Evolutionary conservation across 1,140 invertebrate species (phyloP).

Genomic region (Cataglyphis hispanica): DNA sequence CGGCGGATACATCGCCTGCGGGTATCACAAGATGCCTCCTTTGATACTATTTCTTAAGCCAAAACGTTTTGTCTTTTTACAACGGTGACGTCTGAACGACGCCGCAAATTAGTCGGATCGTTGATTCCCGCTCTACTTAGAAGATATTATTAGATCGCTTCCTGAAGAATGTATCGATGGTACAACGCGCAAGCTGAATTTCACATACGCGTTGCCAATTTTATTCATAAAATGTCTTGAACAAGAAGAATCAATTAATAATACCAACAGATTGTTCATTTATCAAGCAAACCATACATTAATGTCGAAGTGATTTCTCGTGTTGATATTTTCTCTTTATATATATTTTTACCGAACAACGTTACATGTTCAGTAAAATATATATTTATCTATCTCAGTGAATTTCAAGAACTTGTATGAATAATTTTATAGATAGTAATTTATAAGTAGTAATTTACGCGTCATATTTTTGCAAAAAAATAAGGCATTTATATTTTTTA

Average conservation of each 20-base stretch:
- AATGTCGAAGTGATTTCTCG: not conserved
- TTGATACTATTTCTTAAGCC: slow-evolving; percentile 40
- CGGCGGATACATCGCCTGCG: not conserved
- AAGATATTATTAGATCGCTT: slow-evolving; percentile 46
- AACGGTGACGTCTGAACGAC: slow-evolving; percentile 39
- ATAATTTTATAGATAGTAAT: slow-evolving; percentile 27
- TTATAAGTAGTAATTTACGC: no score
- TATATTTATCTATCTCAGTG: not conserved
- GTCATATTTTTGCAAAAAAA: not conserved
- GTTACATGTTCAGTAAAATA: not conserved
- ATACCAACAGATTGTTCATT: not conserved
- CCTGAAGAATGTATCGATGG: slow-evolving; percentile 33
- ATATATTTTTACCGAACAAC: no score
- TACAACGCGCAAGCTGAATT: not conserved
- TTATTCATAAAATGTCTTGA: not conserved
- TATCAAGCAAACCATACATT: slow-evolving; percentile 3
- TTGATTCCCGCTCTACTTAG: slow-evolving; percentile 54
- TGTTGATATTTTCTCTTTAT: not conserved
- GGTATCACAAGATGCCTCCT: not conserved
- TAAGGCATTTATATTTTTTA: slow-evolving; percentile 5
- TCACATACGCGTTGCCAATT: slow-evolving; percentile 1
- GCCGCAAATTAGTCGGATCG: slow-evolving; percentile 56
- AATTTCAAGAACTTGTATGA: not conserved
- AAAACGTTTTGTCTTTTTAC: not conserved
- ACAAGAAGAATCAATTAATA: slow-evolving; percentile 12